Conservation (phyloP, 2,797 vertebrate species). For the Tapera naevia region DNA sequence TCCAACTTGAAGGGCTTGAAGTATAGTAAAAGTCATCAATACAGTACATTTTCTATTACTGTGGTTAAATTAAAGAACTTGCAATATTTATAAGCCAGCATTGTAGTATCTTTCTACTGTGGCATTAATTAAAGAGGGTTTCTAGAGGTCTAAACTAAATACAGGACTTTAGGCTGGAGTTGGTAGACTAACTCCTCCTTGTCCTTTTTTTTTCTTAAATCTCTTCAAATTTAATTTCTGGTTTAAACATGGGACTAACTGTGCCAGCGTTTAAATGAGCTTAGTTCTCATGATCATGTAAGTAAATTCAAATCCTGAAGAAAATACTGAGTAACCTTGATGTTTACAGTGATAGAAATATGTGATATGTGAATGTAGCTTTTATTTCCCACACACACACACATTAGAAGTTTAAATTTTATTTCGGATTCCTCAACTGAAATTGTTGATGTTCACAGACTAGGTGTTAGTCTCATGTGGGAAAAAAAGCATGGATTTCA, state of each 20-base stretch:
- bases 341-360: background rate
- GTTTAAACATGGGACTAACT: background rate
- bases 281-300: background rate
- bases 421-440: background rate
- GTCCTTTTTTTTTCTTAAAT: background rate
- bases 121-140: background rate
- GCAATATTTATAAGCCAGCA: background rate
- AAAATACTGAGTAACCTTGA: background rate
- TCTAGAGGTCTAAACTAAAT: background rate
- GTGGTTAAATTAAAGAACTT: background rate
- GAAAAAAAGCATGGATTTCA: background rate
- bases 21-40: background rate
- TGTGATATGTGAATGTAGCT: background rate
- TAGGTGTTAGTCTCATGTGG: background rate
- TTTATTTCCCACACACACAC: background rate
- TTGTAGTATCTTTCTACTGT: background rate
- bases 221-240: background rate
- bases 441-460: background rate
- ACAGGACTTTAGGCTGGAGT: background rate
- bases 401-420: background rate
- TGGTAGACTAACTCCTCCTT: background rate
- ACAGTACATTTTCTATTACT: background rate
- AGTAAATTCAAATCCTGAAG: background rate
- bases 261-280: background rate
- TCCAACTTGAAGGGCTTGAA: background rate